A percentile compares a stretch with the other conserved stretches of the same genome.
These are phyloP conservation scores for Dioctria rufipes DNA, from an alignment of 2,888 invertebrate genomes.

Conservation along the genomic window DNA sequence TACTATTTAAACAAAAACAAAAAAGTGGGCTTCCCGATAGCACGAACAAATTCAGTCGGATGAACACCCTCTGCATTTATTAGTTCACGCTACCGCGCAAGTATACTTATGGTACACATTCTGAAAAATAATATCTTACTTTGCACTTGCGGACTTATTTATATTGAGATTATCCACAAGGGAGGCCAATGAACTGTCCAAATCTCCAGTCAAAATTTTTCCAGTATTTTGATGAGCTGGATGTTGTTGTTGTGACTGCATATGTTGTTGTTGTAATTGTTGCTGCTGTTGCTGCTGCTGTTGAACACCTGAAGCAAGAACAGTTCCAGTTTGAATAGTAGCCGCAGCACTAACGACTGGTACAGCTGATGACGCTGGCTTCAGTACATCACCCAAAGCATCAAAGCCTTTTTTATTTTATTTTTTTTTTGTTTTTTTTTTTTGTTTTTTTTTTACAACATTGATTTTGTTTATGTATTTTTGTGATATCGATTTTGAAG, in stretches of 20 bases:
- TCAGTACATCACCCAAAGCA: constrained; percentile 81
- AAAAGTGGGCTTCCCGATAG: neutral
- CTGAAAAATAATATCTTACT: constrained; percentile 75
- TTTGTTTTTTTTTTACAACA: constrained; percentile 57
- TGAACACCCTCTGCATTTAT: neutral
- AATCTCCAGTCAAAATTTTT: constrained; percentile 90
- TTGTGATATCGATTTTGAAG: constrained; percentile 44
- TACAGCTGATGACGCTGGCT: constrained; percentile 72
- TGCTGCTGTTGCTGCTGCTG: constrained; percentile 69
- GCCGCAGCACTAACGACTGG: constrained; percentile 62
- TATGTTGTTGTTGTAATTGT: constrained; percentile 59
- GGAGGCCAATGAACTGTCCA: constrained; percentile 94
- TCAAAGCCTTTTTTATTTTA: constrained; percentile 77
- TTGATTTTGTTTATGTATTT: constrained; percentile 57
- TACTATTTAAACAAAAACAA: neutral
- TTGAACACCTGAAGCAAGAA: constrained; percentile 63
- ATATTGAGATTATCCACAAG: constrained; percentile 94
- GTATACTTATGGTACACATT: neutral
- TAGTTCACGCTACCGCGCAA: neutral
- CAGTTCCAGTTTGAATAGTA: constrained; percentile 63
- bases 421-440: constrained; percentile 65
- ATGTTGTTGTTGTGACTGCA: constrained; percentile 69
- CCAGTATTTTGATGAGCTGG: constrained; percentile 73
- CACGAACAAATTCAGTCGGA: too few species aligned
- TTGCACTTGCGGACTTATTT: constrained; percentile 79